Evolutionary conservation across 2,888 invertebrate species (phyloP).

Genomic region (Papilio demoleus): DNA sequence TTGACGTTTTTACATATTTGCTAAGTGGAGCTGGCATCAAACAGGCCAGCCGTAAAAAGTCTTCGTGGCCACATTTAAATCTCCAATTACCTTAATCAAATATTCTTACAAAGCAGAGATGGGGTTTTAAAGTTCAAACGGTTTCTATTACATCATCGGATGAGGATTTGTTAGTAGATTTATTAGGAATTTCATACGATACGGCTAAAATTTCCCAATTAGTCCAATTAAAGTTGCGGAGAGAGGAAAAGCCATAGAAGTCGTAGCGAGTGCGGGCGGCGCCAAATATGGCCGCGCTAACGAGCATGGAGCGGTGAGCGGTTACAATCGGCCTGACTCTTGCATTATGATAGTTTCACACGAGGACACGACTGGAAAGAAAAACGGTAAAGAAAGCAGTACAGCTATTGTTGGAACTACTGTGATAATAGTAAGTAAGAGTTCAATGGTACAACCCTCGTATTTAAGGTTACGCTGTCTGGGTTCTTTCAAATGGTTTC

Average conservation of each 20-base stretch:
- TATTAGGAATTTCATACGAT: conserved; percentile 27
- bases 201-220: conserved; percentile 36
- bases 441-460: background rate
- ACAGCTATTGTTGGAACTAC: background rate
- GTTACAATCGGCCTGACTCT: conserved; percentile 46
- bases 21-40: no score
- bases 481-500: background rate
- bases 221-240: conserved; percentile 35
- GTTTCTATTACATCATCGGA: background rate
- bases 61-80: no score
- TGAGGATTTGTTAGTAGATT: conserved; percentile 6
- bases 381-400: background rate
- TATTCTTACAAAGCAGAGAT: no score
- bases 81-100: no score
- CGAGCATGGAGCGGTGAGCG: conserved; percentile 49
- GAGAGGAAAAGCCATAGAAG: conserved; percentile 30
- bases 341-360: conserved; percentile 10
- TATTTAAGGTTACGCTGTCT: background rate
- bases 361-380: background rate
- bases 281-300: conserved; percentile 54
- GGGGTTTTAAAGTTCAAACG: background rate
- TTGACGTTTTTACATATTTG: no score
- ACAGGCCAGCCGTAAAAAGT: no score
- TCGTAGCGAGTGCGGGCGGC: conserved; percentile 46
- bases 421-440: background rate